phyloP scores from a whole-genome alignment of 1,140 invertebrate species.

The Ganaspis sp. region DNA sequence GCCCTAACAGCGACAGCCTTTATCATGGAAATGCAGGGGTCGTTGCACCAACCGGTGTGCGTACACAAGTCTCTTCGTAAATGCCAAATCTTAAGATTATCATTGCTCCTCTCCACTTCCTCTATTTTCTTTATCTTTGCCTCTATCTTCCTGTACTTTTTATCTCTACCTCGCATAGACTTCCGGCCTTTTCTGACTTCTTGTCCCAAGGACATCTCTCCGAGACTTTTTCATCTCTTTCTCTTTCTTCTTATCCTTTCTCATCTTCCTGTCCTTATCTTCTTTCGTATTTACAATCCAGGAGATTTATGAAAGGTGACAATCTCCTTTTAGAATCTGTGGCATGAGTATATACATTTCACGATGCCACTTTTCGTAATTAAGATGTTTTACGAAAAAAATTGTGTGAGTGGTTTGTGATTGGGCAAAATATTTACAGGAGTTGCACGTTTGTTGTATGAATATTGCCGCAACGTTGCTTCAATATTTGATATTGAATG shows the following conservation, averaged over 20 bases:
- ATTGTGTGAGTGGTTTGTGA: no score
- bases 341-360: no score
- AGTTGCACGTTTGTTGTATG: no score
- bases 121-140: neutral
- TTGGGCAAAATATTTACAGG: no score
- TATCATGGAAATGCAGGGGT: conserved; percentile 51
- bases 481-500: no score
- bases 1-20: conserved; percentile 34
- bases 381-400: no score
- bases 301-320: no score
- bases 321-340: no score
- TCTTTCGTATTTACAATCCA: no score
- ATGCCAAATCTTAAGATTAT: conserved; percentile 53
- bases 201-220: neutral
- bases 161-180: neutral
- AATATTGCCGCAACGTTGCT: no score
- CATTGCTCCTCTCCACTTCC: conserved; percentile 22
- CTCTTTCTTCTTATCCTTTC: neutral
- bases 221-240: neutral
- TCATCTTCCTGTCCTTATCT: neutral
- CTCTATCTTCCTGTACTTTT: neutral
- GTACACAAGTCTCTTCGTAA: conserved; percentile 41
- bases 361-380: no score
- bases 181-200: conserved; percentile 27
- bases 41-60: neutral